Evolutionary conservation across 2,888 invertebrate species (phyloP), one percentile per base, ranked within the genome.

Genomic region (Patella ulyssiponensis): DNA sequence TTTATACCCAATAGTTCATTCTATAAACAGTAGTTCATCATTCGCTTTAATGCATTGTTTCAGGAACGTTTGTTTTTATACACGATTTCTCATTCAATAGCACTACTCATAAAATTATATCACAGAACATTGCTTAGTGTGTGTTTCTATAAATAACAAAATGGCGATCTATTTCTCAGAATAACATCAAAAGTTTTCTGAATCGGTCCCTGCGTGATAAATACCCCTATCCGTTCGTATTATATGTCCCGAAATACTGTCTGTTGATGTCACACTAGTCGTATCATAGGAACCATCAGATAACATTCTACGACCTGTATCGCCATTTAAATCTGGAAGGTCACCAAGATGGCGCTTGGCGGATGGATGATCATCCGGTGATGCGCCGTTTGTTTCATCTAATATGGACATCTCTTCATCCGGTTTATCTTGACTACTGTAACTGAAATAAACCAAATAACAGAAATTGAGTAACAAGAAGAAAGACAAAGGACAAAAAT

Each of bases 391-490:
- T 23, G 64, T 64, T 64, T 64, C 64, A 64, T 64, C 64, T 23
- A 64, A 12, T 12, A 64, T 64, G 14, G 64, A 64, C 64, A 64
- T 64, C 14, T 64, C 64, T 64, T 64, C 64, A 14, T 64, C 64
- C 20, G 64, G 64, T 64, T 64, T 64, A 64, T 64, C 64, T 64
- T 64, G 64, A 64, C 64, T 64, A 64, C 64, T 64, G 64, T 64
- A 64, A 64, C 64, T 64, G 14, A 20, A 64, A 64, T 23, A 64
- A 64, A 64, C 11, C 20, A 56, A 56, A 17, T n/a, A 15, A 56
- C 1, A 64, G 23, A 64, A 12, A 64, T 64, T 23, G 5, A 12
- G 23, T 11, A 64, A 44, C 44, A 44, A 44, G 7, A 44, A 9
- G 44, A 44, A 44, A 44, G 33, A 4, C 7, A 9, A 4, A 44